These are phyloP conservation scores for Dasyornis broadbenti DNA, from an alignment of 2,113 vertebrate species.

Conservation along the genomic window DNA sequence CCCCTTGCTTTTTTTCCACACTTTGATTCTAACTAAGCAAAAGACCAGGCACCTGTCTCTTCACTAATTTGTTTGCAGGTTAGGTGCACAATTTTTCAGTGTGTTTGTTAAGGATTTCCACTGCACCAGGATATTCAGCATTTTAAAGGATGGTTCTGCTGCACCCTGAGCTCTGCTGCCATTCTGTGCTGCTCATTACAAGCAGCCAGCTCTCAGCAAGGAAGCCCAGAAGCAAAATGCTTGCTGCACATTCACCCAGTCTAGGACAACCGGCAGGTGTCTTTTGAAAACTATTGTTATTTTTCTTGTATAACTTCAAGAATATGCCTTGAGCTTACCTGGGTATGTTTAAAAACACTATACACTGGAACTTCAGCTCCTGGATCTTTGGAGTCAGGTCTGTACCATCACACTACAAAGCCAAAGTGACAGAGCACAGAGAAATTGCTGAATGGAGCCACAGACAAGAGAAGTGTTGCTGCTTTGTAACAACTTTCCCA, in stretches of 20 bases:
- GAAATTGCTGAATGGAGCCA: slow-evolving; percentile 50
- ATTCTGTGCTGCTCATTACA: not conserved
- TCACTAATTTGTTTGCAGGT: not conserved
- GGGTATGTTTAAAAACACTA: slow-evolving; percentile 88
- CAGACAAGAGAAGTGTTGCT: slow-evolving; percentile 60
- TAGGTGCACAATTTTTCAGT: not conserved
- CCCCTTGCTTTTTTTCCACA: not conserved
- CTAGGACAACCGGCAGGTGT: not conserved
- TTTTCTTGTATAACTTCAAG: not conserved
- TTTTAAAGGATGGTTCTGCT: not conserved
- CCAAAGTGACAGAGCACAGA: slow-evolving; percentile 55
- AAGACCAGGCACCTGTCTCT: not conserved
- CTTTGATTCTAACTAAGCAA: not conserved
- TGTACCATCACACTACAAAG: slow-evolving; percentile 82
- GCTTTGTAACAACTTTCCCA: slow-evolving; percentile 66
- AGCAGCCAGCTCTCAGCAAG: not conserved
- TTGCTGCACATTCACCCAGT: not conserved
- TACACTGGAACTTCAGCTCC: slow-evolving; percentile 86
- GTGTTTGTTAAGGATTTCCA: not conserved
- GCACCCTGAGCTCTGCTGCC: not conserved
- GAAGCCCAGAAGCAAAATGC: not conserved
- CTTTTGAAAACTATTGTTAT: not conserved
- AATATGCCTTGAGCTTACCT: slow-evolving; percentile 67
- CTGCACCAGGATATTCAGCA: not conserved
- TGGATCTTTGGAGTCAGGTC: slow-evolving; percentile 86